Evolutionary conservation across 2,888 invertebrate genomes (phyloP), one percentile per base, ranked within the genome.

Genomic region (Dromius quadrimaculatus): DNA sequence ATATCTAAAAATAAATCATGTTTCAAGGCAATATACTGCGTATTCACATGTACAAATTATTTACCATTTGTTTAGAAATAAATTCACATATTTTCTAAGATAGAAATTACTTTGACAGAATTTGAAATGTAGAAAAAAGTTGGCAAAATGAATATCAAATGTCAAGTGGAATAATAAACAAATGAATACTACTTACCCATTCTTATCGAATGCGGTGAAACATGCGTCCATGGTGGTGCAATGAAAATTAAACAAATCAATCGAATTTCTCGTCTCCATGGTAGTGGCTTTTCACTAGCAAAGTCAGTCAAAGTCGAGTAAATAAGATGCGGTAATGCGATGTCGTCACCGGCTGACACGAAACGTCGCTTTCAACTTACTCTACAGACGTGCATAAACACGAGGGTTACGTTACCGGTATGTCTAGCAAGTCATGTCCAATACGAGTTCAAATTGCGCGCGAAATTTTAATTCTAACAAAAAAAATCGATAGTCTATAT

Each of bases 131-230:
- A n/a, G n/a, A 41, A 15, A 11, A 11, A 15, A 41, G 15, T 41
- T 11, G 2, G n/a, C n/a, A n/a, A n/a, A n/a, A n/a, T n/a, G 4
- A 13, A 41, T 41, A 6, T 41, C 1, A 41, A 41, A 15, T 15
- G 13, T 11, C 15, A 41, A 22, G 20, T 22, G 20, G 17, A n/a
- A 20, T 22, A 47, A 47, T 2, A 13, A 1, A 45, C 15, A 45
- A 32, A 41, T 41, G 41, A 22, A 23, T 62, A 2, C 11, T 9
- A 87, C 90, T 86, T 86, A 93, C 91, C 92, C 90, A 84, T 95
- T 93, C 83, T 93, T 93, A 84, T 95, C 94, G 83, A 95, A 95
- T 75, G 94, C 93, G 78, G 91, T 89, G 83, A 94, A 94, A 84
- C 95, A 95, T 80, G 93, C 94, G 85, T 95, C 94, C 94, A 95